A percentile compares a stretch with the other conserved stretches of the same genome.
Conservation (phyloP, 2,888 invertebrate species). For the Micropterix aruncella region DNA sequence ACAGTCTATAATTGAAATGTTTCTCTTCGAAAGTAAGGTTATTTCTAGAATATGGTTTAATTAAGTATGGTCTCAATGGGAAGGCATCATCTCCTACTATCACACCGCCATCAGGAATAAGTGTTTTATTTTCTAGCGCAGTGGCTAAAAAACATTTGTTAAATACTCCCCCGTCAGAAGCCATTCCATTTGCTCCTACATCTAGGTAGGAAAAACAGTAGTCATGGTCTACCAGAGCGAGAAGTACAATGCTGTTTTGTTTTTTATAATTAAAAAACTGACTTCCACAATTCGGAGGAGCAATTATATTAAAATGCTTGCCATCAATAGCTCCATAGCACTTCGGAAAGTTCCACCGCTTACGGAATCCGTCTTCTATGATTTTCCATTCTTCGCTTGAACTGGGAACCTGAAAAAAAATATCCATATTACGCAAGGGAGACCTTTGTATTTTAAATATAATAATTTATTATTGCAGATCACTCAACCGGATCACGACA, state of each 20-base stretch:
- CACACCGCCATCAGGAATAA: neutral
- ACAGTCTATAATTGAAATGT: slow-evolving; percentile 6
- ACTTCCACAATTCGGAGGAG: slow-evolving; percentile 9
- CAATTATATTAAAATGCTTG: slow-evolving; percentile 10
- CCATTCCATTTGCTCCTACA: slow-evolving; percentile 4
- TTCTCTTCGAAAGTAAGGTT: neutral
- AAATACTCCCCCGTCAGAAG: slow-evolving; percentile 1
- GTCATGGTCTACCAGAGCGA: slow-evolving; percentile 9
- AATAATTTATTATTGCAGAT: too few species aligned
- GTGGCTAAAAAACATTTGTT: neutral
- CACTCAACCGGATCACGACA: too few species aligned
- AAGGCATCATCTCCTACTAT: slow-evolving; percentile 4
- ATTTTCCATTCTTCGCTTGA: slow-evolving; percentile 7
- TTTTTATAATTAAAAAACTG: slow-evolving; percentile 11
- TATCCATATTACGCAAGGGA: too few species aligned
- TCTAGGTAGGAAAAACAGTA: slow-evolving; percentile 5
- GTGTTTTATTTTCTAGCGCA: neutral
- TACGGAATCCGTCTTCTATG: slow-evolving; percentile 5
- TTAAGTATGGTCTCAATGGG: slow-evolving; percentile 3
- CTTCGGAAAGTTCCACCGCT: slow-evolving; percentile 10
- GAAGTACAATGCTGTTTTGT: slow-evolving; percentile 7
- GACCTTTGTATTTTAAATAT: too few species aligned
- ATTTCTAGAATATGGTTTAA: slow-evolving; percentile 4
- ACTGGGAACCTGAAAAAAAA: slow-evolving; percentile 5
- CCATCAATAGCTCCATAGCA: slow-evolving; percentile 12